A percentile compares a stretch with the other conserved stretches of the same genome.
Conservation (phyloP, 2,888 invertebrate genomes). For the Lasioglossum leucozonium region DNA sequence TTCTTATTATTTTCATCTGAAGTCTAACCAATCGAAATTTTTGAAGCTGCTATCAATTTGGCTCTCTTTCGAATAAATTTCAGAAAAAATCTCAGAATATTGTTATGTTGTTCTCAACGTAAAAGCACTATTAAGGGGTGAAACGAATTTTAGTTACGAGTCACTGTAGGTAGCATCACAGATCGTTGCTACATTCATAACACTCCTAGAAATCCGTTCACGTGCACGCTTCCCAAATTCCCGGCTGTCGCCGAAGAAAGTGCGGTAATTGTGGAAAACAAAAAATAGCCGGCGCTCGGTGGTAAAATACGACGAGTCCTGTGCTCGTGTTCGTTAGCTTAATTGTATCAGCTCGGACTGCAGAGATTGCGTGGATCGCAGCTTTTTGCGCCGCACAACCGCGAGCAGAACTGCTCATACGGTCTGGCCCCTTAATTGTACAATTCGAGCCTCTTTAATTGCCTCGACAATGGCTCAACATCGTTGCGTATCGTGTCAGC, state of each 20-base stretch:
- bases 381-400: conserved; percentile 4
- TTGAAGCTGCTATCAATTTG: no score
- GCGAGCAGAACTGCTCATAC: background rate
- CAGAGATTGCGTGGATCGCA: background rate
- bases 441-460: background rate
- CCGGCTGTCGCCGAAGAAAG: conserved; percentile 15
- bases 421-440: conserved; percentile 1
- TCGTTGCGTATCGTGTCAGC: no score
- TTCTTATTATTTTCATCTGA: no score
- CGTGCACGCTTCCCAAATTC: background rate
- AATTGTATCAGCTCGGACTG: conserved; percentile 19
- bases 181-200: no score
- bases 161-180: no score
- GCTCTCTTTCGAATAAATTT: background rate
- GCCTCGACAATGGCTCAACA: background rate
- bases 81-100: no score
- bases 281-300: background rate
- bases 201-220: conserved; percentile 34
- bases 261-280: conserved; percentile 26
- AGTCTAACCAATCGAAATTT: no score
- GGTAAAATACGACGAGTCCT: background rate
- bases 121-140: no score
- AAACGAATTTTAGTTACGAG: no score
- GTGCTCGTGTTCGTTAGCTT: conserved; percentile 21
- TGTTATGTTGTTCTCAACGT: no score